Evolutionary conservation across 2,113 vertebrate species (phyloP), one percentile per base, ranked within the genome.

Genomic region (Nothocercus nigrocapillus): DNA sequence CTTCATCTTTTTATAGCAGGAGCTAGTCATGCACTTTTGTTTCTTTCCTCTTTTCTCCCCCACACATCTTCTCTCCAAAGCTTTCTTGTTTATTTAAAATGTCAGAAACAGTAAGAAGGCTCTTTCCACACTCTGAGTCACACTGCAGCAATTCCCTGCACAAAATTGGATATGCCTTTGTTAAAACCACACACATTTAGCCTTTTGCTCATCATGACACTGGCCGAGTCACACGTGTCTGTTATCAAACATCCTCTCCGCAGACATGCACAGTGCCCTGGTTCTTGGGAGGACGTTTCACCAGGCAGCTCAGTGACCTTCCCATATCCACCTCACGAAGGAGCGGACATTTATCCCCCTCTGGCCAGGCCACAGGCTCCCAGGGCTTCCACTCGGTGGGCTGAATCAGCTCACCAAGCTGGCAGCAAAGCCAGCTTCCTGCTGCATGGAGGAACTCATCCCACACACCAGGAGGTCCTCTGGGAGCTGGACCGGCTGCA

Each of bases 81-180:
- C 13, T 32, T n/a, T 30, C 38, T 17, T 74, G 12, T 53, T 32
- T 44, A n/a, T 27, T 82, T 89, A 28, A 70, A 66, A 54, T 63
- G 24, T 61, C 27, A 89, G 58, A 90, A 89, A 62, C 5, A 24
- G 18, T 54, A 49, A 47, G 7, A 0, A 0, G 32, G 5, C 10
- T 21, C n/a, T 40, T 82, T 79, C 38, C 3, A 2, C 44, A 40
- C n/a, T 59, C 44, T 58, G 32, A 92, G 38, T 22, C 42, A 64
- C 13, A 34, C 36, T 63, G 30, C 8, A 74, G 54, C 22, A 36
- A 61, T 22, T 34, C 16, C 75, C 47, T 64, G 47, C 53, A 42
- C 44, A 11, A 79, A 73, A 87, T 32, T 1, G 0, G n/a, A n/a
- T 3, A 54, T 5, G 2, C 2, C 69, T 77, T 27, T 0, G 1